Evolutionary conservation across 2,888 invertebrate species (phyloP).

Genomic region (Erannis defoliaria): DNA sequence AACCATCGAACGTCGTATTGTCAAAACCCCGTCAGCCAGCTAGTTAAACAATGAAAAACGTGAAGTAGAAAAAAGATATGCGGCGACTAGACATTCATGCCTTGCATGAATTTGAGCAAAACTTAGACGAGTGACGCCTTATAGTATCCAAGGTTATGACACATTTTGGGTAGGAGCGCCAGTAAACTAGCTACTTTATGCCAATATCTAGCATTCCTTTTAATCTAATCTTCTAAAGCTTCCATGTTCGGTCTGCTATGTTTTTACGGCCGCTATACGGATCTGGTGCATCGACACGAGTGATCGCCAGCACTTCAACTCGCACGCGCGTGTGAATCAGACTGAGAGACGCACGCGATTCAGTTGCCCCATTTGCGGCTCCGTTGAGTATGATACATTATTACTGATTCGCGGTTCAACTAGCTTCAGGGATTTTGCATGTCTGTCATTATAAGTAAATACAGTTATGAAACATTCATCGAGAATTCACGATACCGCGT

Average conservation of each 20-base stretch:
- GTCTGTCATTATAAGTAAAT: background rate
- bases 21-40: too few species aligned
- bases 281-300: constrained; percentile 57
- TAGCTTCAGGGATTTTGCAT: constrained; percentile 1
- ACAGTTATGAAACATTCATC: background rate
- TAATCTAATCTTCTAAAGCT: constrained; percentile 7
- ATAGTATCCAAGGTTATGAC: too few species aligned
- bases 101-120: too few species aligned
- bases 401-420: constrained; percentile 31
- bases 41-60: too few species aligned
- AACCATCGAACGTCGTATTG: too few species aligned
- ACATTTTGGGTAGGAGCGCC: too few species aligned
- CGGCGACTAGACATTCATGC: too few species aligned
- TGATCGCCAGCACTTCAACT: constrained; percentile 44
- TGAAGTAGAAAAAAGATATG: too few species aligned
- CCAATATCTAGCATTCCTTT: background rate
- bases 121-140: too few species aligned
- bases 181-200: background rate
- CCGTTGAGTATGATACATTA: constrained; percentile 28
- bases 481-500: background rate
- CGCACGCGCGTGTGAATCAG: constrained; percentile 73
- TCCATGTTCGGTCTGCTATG: constrained; percentile 40
- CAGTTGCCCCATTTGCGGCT: constrained; percentile 46
- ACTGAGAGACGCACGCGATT: constrained; percentile 73
- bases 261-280: constrained; percentile 62